Conservation (phyloP, 1,140 invertebrate genomes). For the Drosophila miranda region DNA sequence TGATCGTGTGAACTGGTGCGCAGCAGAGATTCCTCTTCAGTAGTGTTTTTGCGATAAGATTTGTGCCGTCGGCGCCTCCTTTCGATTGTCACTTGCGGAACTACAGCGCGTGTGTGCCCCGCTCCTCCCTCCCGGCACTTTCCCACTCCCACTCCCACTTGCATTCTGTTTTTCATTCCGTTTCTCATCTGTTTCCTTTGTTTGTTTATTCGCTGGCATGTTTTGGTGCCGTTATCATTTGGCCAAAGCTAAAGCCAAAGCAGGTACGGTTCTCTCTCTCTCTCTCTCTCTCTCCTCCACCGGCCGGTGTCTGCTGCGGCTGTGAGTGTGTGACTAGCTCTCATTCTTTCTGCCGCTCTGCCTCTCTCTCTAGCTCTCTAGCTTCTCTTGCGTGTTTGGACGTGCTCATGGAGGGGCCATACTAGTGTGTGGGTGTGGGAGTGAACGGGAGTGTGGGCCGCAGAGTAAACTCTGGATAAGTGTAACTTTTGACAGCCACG, state of each 20-base stretch:
- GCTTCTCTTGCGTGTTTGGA: conserved; percentile 29
- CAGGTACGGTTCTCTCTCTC: too few relatives aligned
- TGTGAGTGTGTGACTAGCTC: conserved; percentile 11
- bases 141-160: conserved; percentile 21
- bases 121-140: not conserved
- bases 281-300: conserved; percentile 18
- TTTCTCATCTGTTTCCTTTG: conserved; percentile 44
- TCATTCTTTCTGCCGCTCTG: conserved; percentile 1
- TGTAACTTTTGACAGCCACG: conserved; percentile 69
- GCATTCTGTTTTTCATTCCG: conserved; percentile 15
- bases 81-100: conserved; percentile 50
- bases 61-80: conserved; percentile 32
- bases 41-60: conserved; percentile 48
- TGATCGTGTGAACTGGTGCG: conserved; percentile 18
- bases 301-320: conserved; percentile 49
- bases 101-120: conserved; percentile 1
- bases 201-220: conserved; percentile 66
- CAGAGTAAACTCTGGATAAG: conserved; percentile 40
- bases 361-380: not conserved
- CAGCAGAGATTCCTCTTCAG: not conserved
- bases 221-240: conserved; percentile 66
- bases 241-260: conserved; percentile 28
- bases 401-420: conserved; percentile 16
- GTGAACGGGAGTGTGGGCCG: conserved; percentile 11
- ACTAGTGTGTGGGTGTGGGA: conserved; percentile 1